Base-by-base conservation (phyloP, 1,140 invertebrate genomes). In the Radopholus similis region DNA sequence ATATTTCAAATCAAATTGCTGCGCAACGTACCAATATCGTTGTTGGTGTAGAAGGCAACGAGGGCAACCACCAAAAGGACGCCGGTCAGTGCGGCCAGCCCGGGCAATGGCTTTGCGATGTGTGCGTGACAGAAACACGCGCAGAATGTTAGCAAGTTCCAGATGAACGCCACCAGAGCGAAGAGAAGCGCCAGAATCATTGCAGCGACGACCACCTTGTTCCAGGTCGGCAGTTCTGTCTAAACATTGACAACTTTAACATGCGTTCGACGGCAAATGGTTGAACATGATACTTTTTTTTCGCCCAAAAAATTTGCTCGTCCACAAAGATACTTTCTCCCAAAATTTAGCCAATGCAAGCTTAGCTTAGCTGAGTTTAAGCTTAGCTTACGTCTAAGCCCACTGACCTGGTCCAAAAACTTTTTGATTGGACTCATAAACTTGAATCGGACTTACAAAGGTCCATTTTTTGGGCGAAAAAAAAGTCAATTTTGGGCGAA, bases 141-240 rank as follows among this genome's bases (percentile, higher is more conserved):
- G 40, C 64, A 74, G 37, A 70, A 76, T 6, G 74, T 71, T 5
- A 75, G n/a, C 21, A 77, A 44, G 30, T 77, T 76, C 67, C 59
- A 76, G 1, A 72, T 59, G 37, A 76, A 59, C n/a, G 75, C 72
- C 1, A 76, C 18, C 6, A 62, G 30, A 34, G 77, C 49, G 44
- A 59, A 15, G 3, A 71, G 5, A 4, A 77, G 26, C 32, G 72
- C 56, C 9, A 65, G n/a, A 34, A 58, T 15, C 49, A 77, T 54
- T 13, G 37, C n/a, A 11, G 13, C 59, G 8, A 75, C 44, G 9
- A 76, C 74, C 1, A 73, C 44, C 47, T 76, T 76, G 26, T 77
- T 65, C 75, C 75, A 76, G 9, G 38, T 54, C 26, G 74, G 75
- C 30, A 49, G 71, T n/a, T 70, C 49, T 74, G 75, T 5, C 28